Evolutionary conservation across 2,113 vertebrate genomes (phyloP), one percentile per base, ranked within the genome.

Genomic region (Megaceryle maxima): DNA sequence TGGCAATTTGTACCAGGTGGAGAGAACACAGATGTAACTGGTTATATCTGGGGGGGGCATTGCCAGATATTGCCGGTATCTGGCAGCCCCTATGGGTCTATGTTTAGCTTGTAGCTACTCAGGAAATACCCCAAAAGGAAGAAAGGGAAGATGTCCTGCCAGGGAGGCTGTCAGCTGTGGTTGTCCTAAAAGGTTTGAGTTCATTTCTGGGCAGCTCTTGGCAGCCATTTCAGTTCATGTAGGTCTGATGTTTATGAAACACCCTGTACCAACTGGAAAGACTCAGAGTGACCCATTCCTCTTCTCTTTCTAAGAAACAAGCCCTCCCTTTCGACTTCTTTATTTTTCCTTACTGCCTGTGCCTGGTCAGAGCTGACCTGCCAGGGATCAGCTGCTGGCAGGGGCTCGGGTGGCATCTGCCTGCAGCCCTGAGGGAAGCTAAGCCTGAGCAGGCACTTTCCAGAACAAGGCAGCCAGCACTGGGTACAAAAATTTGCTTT

Each of bases 301-400:
- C n/a, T 70, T 60, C 72, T 90, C 86, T 79, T 96, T 92, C 88
- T 66, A 92, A 94, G 92, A 95, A 96, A 80, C 1, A 2, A 68
- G 25, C 41, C 56, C 29, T 88, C 44, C 25, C 56, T 90, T 92
- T 87, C 1, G 6, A 55, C 11, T 67, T 21, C 31, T 78, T 87
- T 84, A 62, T 24, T 92, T 88, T 75, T 20, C 20, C 44, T 70
- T 41, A 5, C n/a, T 4, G 7, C 77, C 31, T 72, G 56, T 50
- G 48, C 46, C 10, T 41, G 66, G 67, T 60, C 48, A 28, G 60
- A 79, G 7, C 24, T 63, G 41, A n/a, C n/a, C 76, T 67, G 57
- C 21, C 68, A 50, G 83, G 16, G 44, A 76, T 31, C 67, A 78
- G 44, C 68, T 7, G 3, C 76, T 69, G 17, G 11, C 0, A 0